phyloP scores from a whole-genome alignment of 2,888 invertebrate species.

The Diogma glabrata region DNA sequence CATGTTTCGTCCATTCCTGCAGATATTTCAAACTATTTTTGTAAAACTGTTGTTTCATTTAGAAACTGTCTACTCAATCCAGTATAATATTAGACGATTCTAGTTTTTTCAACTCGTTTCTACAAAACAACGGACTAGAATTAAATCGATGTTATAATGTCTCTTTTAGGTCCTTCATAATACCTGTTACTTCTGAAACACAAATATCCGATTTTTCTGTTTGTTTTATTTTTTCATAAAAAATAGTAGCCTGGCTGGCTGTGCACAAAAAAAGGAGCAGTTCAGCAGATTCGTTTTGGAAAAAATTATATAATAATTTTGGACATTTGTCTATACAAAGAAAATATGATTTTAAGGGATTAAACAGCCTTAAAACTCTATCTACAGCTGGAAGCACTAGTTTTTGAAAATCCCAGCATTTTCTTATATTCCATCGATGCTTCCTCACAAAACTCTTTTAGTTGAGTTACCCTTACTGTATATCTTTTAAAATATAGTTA shows the following conservation, averaged over 20 bases:
- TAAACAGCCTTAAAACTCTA: background rate
- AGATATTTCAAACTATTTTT: too few relatives aligned
- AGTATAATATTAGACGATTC: too few relatives aligned
- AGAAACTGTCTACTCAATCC: too few relatives aligned
- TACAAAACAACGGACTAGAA: too few relatives aligned
- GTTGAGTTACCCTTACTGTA: constrained; percentile 20
- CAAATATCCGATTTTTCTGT: too few relatives aligned
- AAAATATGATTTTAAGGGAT: constrained; percentile 8
- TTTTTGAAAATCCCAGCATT: constrained; percentile 6
- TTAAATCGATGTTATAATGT: too few relatives aligned
- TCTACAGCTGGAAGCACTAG: constrained; percentile 1
- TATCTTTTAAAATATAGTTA: constrained; percentile 21
- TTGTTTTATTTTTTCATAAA: background rate
- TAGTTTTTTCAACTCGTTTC: too few relatives aligned
- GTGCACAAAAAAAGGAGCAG: too few relatives aligned
- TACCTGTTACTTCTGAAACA: too few relatives aligned
- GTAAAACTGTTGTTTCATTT: too few relatives aligned
- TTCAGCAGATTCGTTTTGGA: background rate
- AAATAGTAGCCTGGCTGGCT: background rate
- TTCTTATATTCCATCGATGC: background rate
- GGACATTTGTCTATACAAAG: background rate
- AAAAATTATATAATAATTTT: background rate
- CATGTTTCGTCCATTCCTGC: too few relatives aligned
- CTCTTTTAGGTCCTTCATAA: too few relatives aligned
- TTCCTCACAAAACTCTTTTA: constrained; percentile 8